Evolutionary conservation across 1,140 invertebrate species (phyloP).

Genomic region (Eurytemora carolleeae): DNA sequence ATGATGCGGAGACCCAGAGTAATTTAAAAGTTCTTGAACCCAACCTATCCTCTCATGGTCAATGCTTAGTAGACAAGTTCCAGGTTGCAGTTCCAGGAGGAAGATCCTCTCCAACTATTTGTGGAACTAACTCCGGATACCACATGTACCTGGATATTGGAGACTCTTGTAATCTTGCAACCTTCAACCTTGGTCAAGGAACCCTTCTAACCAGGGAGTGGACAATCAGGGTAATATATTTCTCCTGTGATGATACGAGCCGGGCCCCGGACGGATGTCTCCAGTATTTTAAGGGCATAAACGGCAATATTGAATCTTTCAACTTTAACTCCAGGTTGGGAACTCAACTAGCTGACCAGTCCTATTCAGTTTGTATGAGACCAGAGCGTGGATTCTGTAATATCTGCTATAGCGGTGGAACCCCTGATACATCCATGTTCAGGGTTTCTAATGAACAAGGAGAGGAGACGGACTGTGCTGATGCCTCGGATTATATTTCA

Average conservation of each 20-base stretch:
- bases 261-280: conserved; percentile 22
- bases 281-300: conserved; percentile 20
- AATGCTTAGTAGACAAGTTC: conserved; percentile 7
- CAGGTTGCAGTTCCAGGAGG: neutral
- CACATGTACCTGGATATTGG: conserved; percentile 1
- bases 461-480: too few species aligned
- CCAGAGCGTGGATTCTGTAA: conserved; percentile 17
- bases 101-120: neutral
- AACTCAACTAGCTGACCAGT: conserved; percentile 20
- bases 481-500: too few species aligned
- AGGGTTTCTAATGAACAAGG: too few species aligned
- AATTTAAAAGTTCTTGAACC: too few species aligned
- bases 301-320: conserved; percentile 21
- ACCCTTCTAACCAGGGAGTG: neutral
- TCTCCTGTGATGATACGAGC: conserved; percentile 2
- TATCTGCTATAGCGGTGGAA: conserved; percentile 17
- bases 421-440: too few species aligned
- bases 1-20: too few species aligned
- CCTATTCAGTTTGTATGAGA: conserved; percentile 21
- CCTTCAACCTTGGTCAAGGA: neutral
- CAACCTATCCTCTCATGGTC: too few species aligned
- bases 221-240: conserved; percentile 8
- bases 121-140: conserved; percentile 5
- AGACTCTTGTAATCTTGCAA: neutral
- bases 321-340: conserved; percentile 22